Evolutionary conservation across 2,797 vertebrate species (phyloP).

Genomic region (Picus viridis): DNA sequence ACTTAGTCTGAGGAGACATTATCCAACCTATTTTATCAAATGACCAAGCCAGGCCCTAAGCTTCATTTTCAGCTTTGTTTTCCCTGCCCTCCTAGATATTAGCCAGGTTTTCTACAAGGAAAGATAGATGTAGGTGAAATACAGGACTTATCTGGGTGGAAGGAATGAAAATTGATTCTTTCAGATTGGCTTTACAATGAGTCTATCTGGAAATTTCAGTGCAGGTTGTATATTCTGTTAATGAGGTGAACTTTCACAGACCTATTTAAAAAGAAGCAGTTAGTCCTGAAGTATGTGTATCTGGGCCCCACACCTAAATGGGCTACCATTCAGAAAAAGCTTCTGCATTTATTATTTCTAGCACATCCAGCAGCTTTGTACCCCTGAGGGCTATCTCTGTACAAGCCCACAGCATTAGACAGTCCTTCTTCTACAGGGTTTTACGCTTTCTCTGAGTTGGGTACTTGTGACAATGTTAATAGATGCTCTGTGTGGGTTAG

Average conservation of each 20-base stretch:
- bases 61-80: background rate
- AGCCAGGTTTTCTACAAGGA: background rate
- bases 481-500: background rate
- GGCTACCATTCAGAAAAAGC: conserved; percentile 24
- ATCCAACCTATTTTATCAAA: background rate
- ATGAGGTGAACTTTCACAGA: conserved; percentile 21
- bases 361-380: conserved; percentile 29
- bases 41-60: background rate
- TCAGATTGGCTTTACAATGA: background rate
- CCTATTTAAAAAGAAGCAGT: conserved; percentile 45
- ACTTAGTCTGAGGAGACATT: background rate
- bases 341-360: conserved; percentile 47
- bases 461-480: background rate
- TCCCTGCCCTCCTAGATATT: background rate
- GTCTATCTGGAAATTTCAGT: conserved; percentile 1
- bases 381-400: background rate
- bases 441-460: background rate
- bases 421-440: background rate
- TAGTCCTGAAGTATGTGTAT: conserved; percentile 32
- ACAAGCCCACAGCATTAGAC: background rate
- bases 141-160: background rate
- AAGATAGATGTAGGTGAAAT: background rate
- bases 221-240: background rate
- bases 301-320: conserved; percentile 28
- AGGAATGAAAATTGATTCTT: background rate